These are phyloP conservation scores for Melanargia galathea DNA, from an alignment of 2,888 invertebrate species.

Conservation along the genomic window DNA sequence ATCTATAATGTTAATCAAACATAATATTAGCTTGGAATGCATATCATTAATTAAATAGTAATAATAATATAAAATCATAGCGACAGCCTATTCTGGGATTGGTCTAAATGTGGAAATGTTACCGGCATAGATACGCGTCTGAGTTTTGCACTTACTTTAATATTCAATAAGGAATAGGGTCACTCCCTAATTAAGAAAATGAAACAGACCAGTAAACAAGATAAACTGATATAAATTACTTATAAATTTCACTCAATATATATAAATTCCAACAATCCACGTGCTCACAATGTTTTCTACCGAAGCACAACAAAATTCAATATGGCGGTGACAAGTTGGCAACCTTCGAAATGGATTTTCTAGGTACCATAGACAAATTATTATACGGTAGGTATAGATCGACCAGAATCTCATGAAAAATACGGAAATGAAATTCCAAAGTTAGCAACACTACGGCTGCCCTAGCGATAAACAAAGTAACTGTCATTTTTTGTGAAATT, in stretches of 20 bases:
- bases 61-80: constrained; percentile 15
- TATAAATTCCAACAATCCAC: constrained; percentile 81
- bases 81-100: constrained; percentile 41
- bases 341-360: constrained; percentile 48
- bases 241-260: constrained; percentile 70
- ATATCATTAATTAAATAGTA: constrained; percentile 6
- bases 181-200: constrained; percentile 54
- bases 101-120: constrained; percentile 62
- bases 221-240: constrained; percentile 61
- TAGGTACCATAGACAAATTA: too few relatives aligned
- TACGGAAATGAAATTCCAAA: too few relatives aligned
- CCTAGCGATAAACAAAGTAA: too few relatives aligned
- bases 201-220: constrained; percentile 55
- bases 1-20: not conserved
- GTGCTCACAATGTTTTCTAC: constrained; percentile 86
- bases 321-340: constrained; percentile 80
- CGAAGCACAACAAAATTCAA: constrained; percentile 84
- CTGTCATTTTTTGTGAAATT: too few relatives aligned
- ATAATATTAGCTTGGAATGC: not conserved
- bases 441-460: too few relatives aligned
- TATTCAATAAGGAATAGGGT: constrained; percentile 55
- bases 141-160: constrained; percentile 64
- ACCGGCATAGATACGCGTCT: constrained; percentile 57
- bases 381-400: not conserved
- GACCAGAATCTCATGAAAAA: too few relatives aligned